A percentile compares a stretch with the other conserved stretches of the same genome.
These are phyloP conservation scores for Caenorhabditis macrosperma DNA, from an alignment of 2,888 invertebrate species.

Conservation along the genomic window DNA sequence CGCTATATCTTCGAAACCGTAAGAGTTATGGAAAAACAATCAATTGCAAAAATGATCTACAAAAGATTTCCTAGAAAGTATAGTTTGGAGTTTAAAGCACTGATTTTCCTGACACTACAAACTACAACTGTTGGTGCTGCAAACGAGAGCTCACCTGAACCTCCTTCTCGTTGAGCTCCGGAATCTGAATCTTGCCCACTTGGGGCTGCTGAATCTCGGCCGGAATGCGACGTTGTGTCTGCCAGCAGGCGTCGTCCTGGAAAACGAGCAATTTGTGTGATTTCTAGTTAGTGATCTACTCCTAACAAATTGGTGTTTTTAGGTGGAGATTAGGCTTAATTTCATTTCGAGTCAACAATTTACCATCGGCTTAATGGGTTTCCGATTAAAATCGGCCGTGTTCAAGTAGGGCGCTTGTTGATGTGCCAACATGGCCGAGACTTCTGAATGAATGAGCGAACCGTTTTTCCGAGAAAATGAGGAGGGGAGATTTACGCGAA, in stretches of 20 bases:
- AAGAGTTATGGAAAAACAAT: background rate
- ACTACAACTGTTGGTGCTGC: too few species aligned
- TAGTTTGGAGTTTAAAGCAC: too few species aligned
- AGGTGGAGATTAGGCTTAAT: too few species aligned
- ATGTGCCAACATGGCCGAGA: conserved; percentile 53
- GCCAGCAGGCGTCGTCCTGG: conserved; percentile 74
- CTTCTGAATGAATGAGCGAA: background rate
- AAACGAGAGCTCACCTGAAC: conserved; percentile 59
- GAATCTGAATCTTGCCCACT: conserved; percentile 72
- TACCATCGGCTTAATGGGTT: conserved; percentile 49
- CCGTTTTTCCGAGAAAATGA: too few species aligned
- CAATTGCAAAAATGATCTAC: too few species aligned
- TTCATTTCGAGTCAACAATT: background rate
- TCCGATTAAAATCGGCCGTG: conserved; percentile 45
- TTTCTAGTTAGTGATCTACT: too few species aligned
- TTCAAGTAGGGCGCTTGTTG: conserved; percentile 52
- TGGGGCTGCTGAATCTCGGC: conserved; percentile 68
- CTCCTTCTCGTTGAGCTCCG: conserved; percentile 67
- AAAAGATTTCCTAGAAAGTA: too few species aligned
- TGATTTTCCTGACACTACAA: too few species aligned
- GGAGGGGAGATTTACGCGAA: too few species aligned
- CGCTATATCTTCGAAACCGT: background rate
- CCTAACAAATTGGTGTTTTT: too few species aligned
- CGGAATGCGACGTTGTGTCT: conserved; percentile 69
- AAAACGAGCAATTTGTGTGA: conserved; percentile 12